Conservation (phyloP, 2,797 vertebrate species). For the Sebastolobus altivelis region DNA sequence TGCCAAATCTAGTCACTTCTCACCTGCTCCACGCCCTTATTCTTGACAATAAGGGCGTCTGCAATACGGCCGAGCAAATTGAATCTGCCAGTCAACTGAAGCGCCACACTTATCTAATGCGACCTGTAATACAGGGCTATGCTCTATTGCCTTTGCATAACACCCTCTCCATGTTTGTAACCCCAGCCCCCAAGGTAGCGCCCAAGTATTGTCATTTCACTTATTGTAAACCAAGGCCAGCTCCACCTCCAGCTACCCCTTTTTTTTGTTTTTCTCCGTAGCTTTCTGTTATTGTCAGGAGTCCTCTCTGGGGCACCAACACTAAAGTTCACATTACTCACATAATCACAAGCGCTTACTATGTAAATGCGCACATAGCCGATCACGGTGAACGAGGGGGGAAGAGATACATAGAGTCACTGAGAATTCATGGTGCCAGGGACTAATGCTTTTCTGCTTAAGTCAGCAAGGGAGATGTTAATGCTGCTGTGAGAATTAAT, state of each 20-base stretch:
- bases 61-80: conserved; percentile 74
- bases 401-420: conserved; percentile 69
- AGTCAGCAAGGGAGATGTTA: conserved; percentile 85
- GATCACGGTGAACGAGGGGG: conserved; percentile 58
- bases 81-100: conserved; percentile 83
- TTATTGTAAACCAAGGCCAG: conserved; percentile 62
- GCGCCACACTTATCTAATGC: conserved; percentile 79
- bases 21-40: conserved; percentile 60
- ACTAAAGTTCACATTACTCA: conserved; percentile 75
- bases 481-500: conserved; percentile 82
- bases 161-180: conserved; percentile 68
- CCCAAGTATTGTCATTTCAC: conserved; percentile 67
- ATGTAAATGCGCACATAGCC: conserved; percentile 67
- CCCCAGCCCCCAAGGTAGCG: conserved; percentile 46
- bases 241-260: conserved; percentile 37
- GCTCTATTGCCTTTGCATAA: conserved; percentile 78
- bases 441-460: conserved; percentile 77
- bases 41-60: conserved; percentile 54
- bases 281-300: conserved; percentile 48
- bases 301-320: conserved; percentile 49
- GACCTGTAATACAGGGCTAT: conserved; percentile 72
- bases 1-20: conserved; percentile 61
- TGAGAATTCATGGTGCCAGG: conserved; percentile 70
- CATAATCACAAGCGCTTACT: conserved; percentile 74
- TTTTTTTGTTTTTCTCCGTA: conserved; percentile 28